Evolutionary conservation across 2,113 vertebrate species (phyloP), one percentile per base, ranked within the genome.

Genomic region (Eretmochelys imbricata): DNA sequence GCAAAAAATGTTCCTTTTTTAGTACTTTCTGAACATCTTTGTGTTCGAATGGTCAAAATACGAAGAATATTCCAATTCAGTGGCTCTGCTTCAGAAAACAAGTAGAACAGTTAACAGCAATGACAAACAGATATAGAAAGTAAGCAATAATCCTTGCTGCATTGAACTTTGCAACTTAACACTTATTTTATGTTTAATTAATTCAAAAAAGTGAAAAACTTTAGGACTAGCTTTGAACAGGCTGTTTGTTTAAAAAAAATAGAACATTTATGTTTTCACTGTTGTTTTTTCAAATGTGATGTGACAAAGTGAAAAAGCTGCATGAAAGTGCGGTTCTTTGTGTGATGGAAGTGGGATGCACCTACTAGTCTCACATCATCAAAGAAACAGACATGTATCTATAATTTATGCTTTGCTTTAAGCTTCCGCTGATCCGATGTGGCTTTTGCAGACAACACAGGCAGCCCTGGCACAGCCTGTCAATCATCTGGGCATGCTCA

Each of bases 221-320:
- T 97, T 96, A 97, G 96, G 97, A 96, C 96, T 94, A 90, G 90
- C 97, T 98, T 97, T 94, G 96, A 98, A 98, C 93, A 88, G 98
- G 97, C 98, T 98, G 98, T 99, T 99, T 98, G 98, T 99, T 97
- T 98, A 96, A 97, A 97, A 97, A 93, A 97, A 82, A 96, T 97
- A 97, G 98, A 98, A 98, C 98, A 98, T 98, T 98, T 98, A 97
- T 98, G 98, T 98, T 99, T 99, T 98, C 97, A 98, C 98, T 97
- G 98, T 98, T 99, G 98, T 99, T 99, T 99, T 98, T 98, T 97
- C 97, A 99, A 99, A 99, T 99, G 96, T 95, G 98, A 98, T 98
- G 98, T 99, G 99, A 99, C 99, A 98, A 98, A 91, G 97, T 98
- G 98, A 98, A 98, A 98, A 98, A 98, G 97, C 97, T 96, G 97